Percentiles rank a stretch among this genome's conserved stretches.
phyloP scores from a whole-genome alignment of 2,113 vertebrate species.

The Sceloporus tristichus region DNA sequence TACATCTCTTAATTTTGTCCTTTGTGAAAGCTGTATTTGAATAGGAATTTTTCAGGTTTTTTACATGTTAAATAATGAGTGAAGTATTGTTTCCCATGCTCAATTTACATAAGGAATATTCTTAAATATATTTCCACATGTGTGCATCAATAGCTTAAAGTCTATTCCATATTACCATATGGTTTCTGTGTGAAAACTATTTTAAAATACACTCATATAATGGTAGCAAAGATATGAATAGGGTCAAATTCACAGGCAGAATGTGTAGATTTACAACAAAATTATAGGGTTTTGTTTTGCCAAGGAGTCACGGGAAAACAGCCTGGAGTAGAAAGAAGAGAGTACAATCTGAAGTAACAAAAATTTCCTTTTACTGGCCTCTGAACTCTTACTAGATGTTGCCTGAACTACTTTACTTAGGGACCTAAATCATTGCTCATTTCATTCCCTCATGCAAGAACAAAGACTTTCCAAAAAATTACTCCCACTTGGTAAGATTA shows the following conservation, averaged over 20 bases:
- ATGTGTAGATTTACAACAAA: not conserved
- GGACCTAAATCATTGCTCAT: too few species aligned
- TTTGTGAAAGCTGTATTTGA: conserved; percentile 62
- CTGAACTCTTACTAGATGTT: not conserved
- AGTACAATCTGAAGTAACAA: too few species aligned
- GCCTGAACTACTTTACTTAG: too few species aligned
- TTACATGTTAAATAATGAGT: conserved; percentile 50
- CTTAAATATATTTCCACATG: conserved; percentile 51
- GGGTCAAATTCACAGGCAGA: not conserved
- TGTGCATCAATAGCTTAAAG: conserved; percentile 28
- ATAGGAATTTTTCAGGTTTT: conserved; percentile 55
- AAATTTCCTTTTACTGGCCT: too few species aligned
- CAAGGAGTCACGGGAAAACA: not conserved
- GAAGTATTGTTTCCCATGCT: conserved; percentile 51
- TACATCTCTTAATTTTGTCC: conserved; percentile 52
- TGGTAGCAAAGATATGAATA: not conserved
- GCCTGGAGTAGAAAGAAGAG: not conserved
- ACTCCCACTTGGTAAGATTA: too few species aligned
- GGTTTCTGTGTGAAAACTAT: not conserved
- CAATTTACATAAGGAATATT: conserved; percentile 50
- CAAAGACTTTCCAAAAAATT: too few species aligned
- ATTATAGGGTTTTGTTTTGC: not conserved
- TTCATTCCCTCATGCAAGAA: too few species aligned
- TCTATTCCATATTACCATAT: not conserved
- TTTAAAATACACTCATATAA: not conserved